Evolutionary conservation across 2,888 invertebrate species (phyloP).

Genomic region (Perithous albicinctus): DNA sequence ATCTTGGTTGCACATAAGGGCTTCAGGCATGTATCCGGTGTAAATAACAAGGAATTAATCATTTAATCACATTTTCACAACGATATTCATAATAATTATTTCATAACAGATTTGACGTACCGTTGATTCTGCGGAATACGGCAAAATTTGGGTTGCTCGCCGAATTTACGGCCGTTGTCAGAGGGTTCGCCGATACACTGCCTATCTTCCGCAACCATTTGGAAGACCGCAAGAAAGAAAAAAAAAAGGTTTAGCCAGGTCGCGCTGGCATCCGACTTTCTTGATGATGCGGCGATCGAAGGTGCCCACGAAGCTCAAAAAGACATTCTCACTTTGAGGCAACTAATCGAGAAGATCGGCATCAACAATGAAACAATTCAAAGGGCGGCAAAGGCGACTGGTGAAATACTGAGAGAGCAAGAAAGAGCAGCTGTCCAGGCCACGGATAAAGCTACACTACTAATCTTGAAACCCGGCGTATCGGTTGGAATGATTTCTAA

Average conservation of each 20-base stretch:
- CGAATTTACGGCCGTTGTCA: conserved; percentile 41
- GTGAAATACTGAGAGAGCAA: too few relatives aligned
- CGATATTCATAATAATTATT: conserved; percentile 7
- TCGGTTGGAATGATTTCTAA: too few relatives aligned
- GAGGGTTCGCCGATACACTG: conserved; percentile 34
- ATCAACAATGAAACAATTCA: too few relatives aligned
- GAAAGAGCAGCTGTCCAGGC: too few relatives aligned
- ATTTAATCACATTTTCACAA: conserved; percentile 18
- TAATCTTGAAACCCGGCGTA: too few relatives aligned
- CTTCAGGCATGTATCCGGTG: conserved; percentile 47
- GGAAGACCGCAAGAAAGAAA: conserved; percentile 25
- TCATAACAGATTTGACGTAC: conserved; percentile 49
- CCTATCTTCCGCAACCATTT: conserved; percentile 32
- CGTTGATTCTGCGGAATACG: conserved; percentile 27
- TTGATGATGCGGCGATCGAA: too few relatives aligned
- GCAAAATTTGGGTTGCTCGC: conserved; percentile 23
- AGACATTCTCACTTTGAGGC: too few relatives aligned
- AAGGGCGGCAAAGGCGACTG: too few relatives aligned
- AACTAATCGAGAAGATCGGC: too few relatives aligned
- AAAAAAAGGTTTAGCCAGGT: conserved; percentile 20
- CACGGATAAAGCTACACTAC: too few relatives aligned
- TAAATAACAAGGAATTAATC: conserved; percentile 7
- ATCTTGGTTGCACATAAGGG: conserved; percentile 55
- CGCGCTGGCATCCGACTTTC: too few relatives aligned
- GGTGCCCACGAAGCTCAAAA: too few relatives aligned